Conservation (phyloP, 2,797 vertebrate species). For the Myotis findleyi region DNA sequence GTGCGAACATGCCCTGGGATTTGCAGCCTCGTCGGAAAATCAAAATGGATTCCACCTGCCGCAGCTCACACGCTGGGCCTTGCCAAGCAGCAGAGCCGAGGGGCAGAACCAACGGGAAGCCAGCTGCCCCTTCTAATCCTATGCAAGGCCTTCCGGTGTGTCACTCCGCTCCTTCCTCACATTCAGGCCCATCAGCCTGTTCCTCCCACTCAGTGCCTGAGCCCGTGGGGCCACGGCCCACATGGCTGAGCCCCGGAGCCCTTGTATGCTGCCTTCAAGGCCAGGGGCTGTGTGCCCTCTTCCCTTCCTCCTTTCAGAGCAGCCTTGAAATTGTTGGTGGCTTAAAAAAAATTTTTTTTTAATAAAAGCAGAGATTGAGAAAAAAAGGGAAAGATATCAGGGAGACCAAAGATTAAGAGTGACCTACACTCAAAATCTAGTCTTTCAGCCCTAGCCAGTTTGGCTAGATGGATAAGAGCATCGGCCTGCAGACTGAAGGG, state of each 20-base stretch:
- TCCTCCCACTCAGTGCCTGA: not conserved
- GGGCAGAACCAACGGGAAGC: not conserved
- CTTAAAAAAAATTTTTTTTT: not conserved
- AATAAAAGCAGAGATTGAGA: not conserved
- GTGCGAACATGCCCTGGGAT: constrained; percentile 4
- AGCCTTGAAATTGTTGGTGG: not conserved
- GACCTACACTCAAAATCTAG: constrained; percentile 9
- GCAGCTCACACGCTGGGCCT: not conserved
- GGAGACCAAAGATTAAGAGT: not conserved
- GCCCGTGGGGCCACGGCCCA: not conserved
- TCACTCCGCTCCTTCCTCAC: not conserved
- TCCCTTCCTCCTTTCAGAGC: not conserved
- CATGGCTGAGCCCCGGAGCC: not conserved
- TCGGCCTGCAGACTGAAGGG: too few relatives aligned
- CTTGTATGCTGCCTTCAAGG: not conserved
- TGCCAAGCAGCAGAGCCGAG: not conserved
- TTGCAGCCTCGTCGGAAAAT: not conserved
- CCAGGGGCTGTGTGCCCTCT: not conserved
- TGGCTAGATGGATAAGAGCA: too few relatives aligned
- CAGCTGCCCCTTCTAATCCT: constrained; percentile 56
- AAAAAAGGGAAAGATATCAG: not conserved
- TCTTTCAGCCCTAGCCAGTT: not conserved
- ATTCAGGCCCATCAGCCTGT: not conserved
- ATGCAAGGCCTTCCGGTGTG: not conserved
- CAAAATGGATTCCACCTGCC: constrained; percentile 52